These are phyloP conservation scores for Heliconius sara DNA, from an alignment of 2,888 invertebrate genomes.

Conservation along the genomic window DNA sequence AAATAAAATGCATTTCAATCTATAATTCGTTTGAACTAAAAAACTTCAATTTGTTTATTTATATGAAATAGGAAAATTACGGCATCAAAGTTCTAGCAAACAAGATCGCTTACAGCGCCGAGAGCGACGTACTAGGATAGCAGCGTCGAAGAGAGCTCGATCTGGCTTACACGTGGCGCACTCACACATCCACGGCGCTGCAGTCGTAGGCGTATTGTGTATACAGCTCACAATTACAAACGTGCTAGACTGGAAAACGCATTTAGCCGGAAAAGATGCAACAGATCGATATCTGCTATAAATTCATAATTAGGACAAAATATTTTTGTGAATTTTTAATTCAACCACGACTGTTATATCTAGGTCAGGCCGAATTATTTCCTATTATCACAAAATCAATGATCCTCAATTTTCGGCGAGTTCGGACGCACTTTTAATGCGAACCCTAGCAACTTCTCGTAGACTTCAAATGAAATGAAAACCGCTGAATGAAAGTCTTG, in stretches of 20 bases:
- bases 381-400: conserved; percentile 50
- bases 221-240: conserved; percentile 60
- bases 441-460: conserved; percentile 53
- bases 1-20: background rate
- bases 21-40: background rate
- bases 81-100: conserved; percentile 53
- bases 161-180: conserved; percentile 58
- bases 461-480: conserved; percentile 71
- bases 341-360: conserved; percentile 3
- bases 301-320: conserved; percentile 29
- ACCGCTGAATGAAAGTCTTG: conserved; percentile 67
- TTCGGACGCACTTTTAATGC: conserved; percentile 56
- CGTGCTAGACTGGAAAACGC: conserved; percentile 73
- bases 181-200: conserved; percentile 59
- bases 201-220: conserved; percentile 49
- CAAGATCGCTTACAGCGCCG: conserved; percentile 59
- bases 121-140: conserved; percentile 54
- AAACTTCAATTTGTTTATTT: background rate
- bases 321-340: background rate
- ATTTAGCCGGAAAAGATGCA: conserved; percentile 71
- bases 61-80: conserved; percentile 17
- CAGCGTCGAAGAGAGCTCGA: conserved; percentile 48
- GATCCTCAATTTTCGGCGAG: conserved; percentile 54
- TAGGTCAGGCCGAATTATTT: conserved; percentile 50
- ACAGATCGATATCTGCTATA: conserved; percentile 60